A percentile compares a stretch with the other conserved stretches of the same genome.
Evolutionary conservation across 2,113 vertebrate genomes (phyloP).

Genomic region (Triplophysa tibetana): DNA sequence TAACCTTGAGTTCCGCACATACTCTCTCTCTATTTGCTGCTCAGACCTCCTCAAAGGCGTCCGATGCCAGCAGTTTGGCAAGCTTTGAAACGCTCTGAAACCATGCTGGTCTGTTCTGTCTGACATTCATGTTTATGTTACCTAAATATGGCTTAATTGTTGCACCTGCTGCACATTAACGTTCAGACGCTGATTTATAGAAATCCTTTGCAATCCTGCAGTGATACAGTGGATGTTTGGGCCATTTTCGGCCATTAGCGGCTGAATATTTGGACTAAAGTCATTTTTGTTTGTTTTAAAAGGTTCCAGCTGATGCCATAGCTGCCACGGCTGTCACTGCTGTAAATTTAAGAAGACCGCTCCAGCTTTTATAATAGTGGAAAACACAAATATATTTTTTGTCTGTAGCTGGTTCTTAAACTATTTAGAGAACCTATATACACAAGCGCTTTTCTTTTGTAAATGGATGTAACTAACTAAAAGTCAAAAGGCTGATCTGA

Average conservation of each 20-base stretch:
- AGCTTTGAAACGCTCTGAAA: neutral
- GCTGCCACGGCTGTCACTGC: too few relatives aligned
- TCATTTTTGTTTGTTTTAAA: too few relatives aligned
- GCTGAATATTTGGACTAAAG: too few relatives aligned
- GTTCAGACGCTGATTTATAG: neutral
- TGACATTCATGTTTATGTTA: slow-evolving; percentile 1
- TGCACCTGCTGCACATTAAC: neutral
- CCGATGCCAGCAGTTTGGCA: slow-evolving; percentile 24
- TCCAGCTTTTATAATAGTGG: too few relatives aligned
- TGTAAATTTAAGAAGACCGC: too few relatives aligned
- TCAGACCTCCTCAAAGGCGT: slow-evolving; percentile 6
- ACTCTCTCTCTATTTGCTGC: neutral
- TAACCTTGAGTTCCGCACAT: slow-evolving; percentile 42
- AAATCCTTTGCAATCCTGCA: neutral
- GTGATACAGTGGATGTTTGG: neutral
- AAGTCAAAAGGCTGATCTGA: too few relatives aligned
- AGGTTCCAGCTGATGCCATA: too few relatives aligned
- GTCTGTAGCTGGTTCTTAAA: too few relatives aligned
- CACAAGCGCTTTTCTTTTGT: too few relatives aligned
- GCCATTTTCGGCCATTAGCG: neutral
- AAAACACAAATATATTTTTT: too few relatives aligned
- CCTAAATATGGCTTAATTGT: slow-evolving; percentile 1
- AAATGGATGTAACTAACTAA: too few relatives aligned
- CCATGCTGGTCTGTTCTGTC: neutral
- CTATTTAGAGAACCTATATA: too few relatives aligned